Percentiles rank a stretch among this genome's conserved stretches.
phyloP scores from a whole-genome alignment of 2,113 vertebrate genomes.

The Elephantulus edwardii region DNA sequence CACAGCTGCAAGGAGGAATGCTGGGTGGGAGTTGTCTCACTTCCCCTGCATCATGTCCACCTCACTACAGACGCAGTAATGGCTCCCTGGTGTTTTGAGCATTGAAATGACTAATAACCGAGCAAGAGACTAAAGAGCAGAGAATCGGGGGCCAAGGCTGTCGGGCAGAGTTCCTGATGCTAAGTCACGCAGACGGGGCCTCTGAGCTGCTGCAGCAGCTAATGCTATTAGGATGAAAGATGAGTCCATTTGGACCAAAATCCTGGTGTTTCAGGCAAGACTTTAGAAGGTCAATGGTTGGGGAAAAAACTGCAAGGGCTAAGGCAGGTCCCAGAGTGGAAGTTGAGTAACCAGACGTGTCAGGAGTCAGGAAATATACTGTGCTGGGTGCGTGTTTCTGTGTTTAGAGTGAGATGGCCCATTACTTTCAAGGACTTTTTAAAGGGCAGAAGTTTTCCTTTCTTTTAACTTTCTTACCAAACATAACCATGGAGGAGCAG shows the following conservation, averaged over 20 bases:
- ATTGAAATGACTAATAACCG: conserved; percentile 22
- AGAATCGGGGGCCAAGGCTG: neutral
- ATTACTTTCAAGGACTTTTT: conserved; percentile 43
- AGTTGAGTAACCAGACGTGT: neutral
- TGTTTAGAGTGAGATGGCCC: neutral
- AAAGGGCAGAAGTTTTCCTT: conserved; percentile 34
- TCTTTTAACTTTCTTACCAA: conserved; percentile 3
- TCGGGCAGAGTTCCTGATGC: neutral
- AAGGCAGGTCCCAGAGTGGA: conserved; percentile 7
- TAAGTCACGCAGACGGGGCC: conserved; percentile 11
- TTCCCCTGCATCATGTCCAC: neutral
- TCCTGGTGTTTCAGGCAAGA: neutral
- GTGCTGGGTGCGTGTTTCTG: neutral
- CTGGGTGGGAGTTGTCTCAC: neutral
- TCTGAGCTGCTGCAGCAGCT: neutral
- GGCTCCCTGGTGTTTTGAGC: neutral
- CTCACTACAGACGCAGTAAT: neutral
- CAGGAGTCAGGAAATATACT: conserved; percentile 36
- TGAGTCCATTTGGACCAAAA: neutral
- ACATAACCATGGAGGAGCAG: neutral
- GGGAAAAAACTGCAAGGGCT: neutral
- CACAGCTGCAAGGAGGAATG: neutral
- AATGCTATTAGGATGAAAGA: conserved; percentile 55
- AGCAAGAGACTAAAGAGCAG: neutral
- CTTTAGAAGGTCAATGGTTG: conserved; percentile 30